Evolutionary conservation across 2,797 vertebrate species (phyloP).

Genomic region (Mallotus villosus): DNA sequence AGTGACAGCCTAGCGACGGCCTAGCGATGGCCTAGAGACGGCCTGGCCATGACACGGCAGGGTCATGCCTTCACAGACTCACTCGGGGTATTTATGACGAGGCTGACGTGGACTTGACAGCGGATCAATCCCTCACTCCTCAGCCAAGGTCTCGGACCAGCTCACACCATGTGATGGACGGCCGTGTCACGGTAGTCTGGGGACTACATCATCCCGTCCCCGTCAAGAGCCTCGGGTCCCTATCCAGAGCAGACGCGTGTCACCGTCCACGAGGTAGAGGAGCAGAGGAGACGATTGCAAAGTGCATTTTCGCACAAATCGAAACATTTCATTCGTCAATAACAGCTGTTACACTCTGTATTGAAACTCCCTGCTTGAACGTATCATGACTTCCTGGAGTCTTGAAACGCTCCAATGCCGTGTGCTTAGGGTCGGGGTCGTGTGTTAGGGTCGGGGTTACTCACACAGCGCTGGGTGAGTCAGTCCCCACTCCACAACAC

Average conservation of each 20-base stretch:
- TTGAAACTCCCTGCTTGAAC: too few relatives aligned
- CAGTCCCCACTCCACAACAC: slow-evolving; percentile 43
- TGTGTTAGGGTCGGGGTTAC: slow-evolving; percentile 13
- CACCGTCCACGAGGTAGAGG: too few relatives aligned
- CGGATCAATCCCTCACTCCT: slow-evolving; percentile 49
- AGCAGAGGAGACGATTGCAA: not conserved
- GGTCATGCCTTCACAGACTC: slow-evolving; percentile 23
- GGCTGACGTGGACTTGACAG: slow-evolving; percentile 39
- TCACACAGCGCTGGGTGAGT: slow-evolving; percentile 23
- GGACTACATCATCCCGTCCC: slow-evolving; percentile 2
- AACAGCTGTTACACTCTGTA: too few relatives aligned
- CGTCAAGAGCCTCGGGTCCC: not conserved
- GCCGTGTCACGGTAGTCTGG: slow-evolving; percentile 11
- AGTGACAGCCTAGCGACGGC: too few relatives aligned
- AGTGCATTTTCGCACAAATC: not conserved
- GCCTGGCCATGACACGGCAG: not conserved
- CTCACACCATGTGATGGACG: slow-evolving; percentile 49
- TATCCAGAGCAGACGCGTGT: not conserved
- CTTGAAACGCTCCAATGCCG: too few relatives aligned
- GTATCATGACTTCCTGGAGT: too few relatives aligned
- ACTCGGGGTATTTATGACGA: slow-evolving; percentile 45
- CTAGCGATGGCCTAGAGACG: not conserved
- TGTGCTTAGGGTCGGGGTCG: too few relatives aligned
- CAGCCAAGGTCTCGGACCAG: slow-evolving; percentile 42
- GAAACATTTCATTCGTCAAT: not conserved